Base-by-base conservation (phyloP, 2,888 invertebrate species). In the Lucinisca nassula region DNA sequence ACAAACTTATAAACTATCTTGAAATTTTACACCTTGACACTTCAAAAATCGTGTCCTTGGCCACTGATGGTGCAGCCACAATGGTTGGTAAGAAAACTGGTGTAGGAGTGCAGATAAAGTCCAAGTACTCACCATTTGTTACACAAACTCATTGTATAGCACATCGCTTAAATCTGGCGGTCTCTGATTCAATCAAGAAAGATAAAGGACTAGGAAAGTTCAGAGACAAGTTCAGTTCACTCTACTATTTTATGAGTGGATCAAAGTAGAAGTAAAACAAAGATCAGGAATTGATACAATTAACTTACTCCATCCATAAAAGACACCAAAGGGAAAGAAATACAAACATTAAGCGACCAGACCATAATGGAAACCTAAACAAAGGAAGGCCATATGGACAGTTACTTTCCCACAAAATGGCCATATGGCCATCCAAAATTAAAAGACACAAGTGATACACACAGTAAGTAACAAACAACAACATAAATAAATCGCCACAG, bases 171-270 rank as follows among this genome's bases (percentile, higher is more conserved):
- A 90, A 86, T 35, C 72, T 91, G 6, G 91, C 90, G 12, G 72
- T 73, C 30, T 83, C 55, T 24, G 90, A 90, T 75, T 61, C 87
- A 0, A 89, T 91, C 0, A 89, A 92, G 73, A 86, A 90, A 38
- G 55, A 58, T 58, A 79, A 85, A 8, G 49, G 27, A 21, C 2
- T 88, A 49, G 27, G 37, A 3, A 91, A 87, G 79, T 87, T 88
- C 38, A 87, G 87, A 77, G 83, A 85, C 4, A 88, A 84, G 27
- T 91, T 91, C 45, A 78, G 78, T 49, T 24, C 82, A 8, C 55
- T 92, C 30, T 91, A 88, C 40, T 14, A 40, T 12, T 90, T 88
- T 61, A 85, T 92, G 0, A 87, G 67, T 85, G 84, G 30, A 6
- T 90, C 87, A 38, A 78, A n/a, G n/a, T n/a, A n/a, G n/a, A n/a